phyloP scores from a whole-genome alignment of 2,113 vertebrate species.

The Galemys pyrenaicus region DNA sequence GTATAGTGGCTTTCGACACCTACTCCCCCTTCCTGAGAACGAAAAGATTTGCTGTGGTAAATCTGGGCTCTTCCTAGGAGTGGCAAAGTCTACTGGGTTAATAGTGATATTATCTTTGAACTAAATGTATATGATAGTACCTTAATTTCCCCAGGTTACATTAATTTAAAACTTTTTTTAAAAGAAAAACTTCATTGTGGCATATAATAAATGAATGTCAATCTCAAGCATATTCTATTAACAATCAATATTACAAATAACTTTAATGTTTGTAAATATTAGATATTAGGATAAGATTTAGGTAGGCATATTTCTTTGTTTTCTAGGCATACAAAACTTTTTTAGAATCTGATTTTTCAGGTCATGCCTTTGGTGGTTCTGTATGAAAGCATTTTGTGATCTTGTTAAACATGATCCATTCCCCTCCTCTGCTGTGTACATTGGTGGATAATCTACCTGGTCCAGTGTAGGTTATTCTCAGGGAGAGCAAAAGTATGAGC shows the following conservation, averaged over 20 bases:
- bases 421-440: neutral
- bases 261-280: conserved; percentile 20
- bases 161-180: neutral
- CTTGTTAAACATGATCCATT: neutral
- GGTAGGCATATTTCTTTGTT: neutral
- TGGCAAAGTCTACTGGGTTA: neutral
- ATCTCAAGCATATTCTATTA: neutral
- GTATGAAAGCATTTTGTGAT: neutral
- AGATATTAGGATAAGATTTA: conserved; percentile 28
- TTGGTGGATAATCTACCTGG: neutral
- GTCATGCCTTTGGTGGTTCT: neutral
- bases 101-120: conserved; percentile 48
- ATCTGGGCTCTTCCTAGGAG: conserved; percentile 41
- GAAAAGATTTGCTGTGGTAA: conserved; percentile 48
- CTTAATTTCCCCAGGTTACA: neutral
- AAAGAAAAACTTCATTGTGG: conserved; percentile 3
- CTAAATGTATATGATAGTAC: neutral
- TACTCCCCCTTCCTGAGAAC: conserved; percentile 38
- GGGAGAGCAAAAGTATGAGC: neutral
- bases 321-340: neutral
- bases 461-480: neutral
- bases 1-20: conserved; percentile 12
- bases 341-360: neutral
- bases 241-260: conserved; percentile 16
- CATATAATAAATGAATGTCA: conserved; percentile 19